Evolutionary conservation across 1,140 invertebrate genomes (phyloP), one percentile per base, ranked within the genome.

Genomic region (Bombus soroeensis): DNA sequence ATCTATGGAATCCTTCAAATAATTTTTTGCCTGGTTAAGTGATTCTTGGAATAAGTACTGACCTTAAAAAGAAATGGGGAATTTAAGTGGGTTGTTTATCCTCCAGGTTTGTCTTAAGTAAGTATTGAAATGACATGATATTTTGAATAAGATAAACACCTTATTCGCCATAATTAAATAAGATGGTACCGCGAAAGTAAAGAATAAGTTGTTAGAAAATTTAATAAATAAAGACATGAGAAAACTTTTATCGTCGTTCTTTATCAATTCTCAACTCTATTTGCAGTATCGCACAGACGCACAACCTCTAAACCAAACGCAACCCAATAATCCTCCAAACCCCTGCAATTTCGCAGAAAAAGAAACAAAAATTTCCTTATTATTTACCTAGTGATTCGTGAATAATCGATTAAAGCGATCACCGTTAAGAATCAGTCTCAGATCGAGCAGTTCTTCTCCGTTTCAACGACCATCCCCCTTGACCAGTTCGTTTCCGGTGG

Each of bases 401-500:
- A 66, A 75, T 53, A 83, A 83, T 83, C 59, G 71, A 83, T 75
- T 64, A 43, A 41, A 66, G 18, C 43, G 22, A 64, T 66, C 72
- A 28, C 6, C 9, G 28, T 59, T n/a, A 74, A 74, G 74, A 32
- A 34, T 9, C 25, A 32, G 57, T 43, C 22, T 1, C 37, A 22
- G n/a, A 15, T 39, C 41, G 64, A 59, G 8, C 25, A 25, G 25
- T 28, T 75, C 57, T 53, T 39, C 73, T 53, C 28, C 28, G 25
- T 70, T 70, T 34, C 57, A 37, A 32, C 72, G 22, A 79, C 70
- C 15, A 28, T 78, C 37, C 83, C 89, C 89, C 83, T 78, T 71
- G 81, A 88, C 79, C 80, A 73, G 83, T 86, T 76, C 86, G 89
- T 88, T 92, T 92, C 91, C 91, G 87, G 85, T 86, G 87, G 77